These are phyloP conservation scores for Sarcophaga caerulescens DNA, from an alignment of 2,888 invertebrate species.

Conservation along the genomic window DNA sequence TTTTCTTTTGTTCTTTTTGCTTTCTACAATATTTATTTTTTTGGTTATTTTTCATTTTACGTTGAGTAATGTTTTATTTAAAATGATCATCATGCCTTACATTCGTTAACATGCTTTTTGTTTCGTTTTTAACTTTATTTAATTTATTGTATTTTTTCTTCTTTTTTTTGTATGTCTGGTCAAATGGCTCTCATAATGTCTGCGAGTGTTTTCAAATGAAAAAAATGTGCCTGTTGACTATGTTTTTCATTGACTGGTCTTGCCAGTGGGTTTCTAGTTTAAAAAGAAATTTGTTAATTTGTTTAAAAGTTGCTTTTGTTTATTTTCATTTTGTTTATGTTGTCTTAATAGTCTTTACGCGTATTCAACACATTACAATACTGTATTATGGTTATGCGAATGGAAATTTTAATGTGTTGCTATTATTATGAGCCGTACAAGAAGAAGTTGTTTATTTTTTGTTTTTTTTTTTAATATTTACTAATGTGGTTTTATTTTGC, in stretches of 20 bases:
- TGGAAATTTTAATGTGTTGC: conserved; percentile 8
- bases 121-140: not conserved
- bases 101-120: conserved; percentile 1
- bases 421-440: no score
- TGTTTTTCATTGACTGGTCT: conserved; percentile 14
- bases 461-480: not conserved
- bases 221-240: conserved; percentile 39
- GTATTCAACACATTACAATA: conserved; percentile 3
- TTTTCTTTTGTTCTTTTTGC: not conserved
- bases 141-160: conserved; percentile 2
- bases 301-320: conserved; percentile 1
- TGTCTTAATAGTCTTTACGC: conserved; percentile 22
- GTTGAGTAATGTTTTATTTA: conserved; percentile 51
- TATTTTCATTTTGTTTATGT: conserved; percentile 28
- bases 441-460: no score
- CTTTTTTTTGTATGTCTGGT: conserved; percentile 9
- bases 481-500: conserved; percentile 27
- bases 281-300: conserved; percentile 54
- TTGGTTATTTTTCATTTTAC: conserved; percentile 14
- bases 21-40: not conserved
- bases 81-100: conserved; percentile 27
- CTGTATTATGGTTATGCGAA: not conserved
- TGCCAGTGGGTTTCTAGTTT: conserved; percentile 55
- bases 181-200: conserved; percentile 35
- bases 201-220: conserved; percentile 24